Percentiles rank a stretch among this genome's conserved stretches.
Evolutionary conservation across 2,888 invertebrate species (phyloP).

Genomic region (Blastobasis adustella): DNA sequence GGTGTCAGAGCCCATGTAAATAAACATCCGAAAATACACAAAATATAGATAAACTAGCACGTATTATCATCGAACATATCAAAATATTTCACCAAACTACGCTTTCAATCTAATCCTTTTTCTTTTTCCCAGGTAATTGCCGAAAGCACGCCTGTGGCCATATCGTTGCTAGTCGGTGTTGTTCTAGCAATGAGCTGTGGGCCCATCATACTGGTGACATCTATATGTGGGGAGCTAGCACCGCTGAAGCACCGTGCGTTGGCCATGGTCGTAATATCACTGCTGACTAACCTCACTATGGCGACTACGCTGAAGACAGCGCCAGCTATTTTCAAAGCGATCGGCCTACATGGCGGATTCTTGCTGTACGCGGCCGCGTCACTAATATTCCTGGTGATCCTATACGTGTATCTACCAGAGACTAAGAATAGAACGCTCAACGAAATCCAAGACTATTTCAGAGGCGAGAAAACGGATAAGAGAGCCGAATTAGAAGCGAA

Average conservation of each 20-base stretch:
- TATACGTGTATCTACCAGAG: slow-evolving; percentile 27
- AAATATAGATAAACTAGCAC: too few relatives aligned
- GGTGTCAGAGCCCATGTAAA: too few relatives aligned
- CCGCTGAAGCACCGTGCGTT: slow-evolving; percentile 19
- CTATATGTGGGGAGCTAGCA: slow-evolving; percentile 25
- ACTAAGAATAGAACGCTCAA: slow-evolving; percentile 24
- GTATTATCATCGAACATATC: too few relatives aligned
- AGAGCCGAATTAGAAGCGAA: too few relatives aligned
- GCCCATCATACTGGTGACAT: slow-evolving; percentile 25
- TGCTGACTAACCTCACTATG: slow-evolving; percentile 12
- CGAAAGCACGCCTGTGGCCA: neutral
- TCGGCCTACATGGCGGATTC: slow-evolving; percentile 25
- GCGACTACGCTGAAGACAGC: slow-evolving; percentile 24
- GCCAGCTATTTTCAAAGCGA: slow-evolving; percentile 19
- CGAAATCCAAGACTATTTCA: slow-evolving; percentile 17
- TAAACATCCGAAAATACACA: too few relatives aligned
- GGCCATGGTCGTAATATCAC: slow-evolving; percentile 14
- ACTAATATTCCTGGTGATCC: slow-evolving; percentile 13
- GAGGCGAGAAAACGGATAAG: too few relatives aligned
- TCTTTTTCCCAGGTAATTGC: too few relatives aligned
- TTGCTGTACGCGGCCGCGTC: slow-evolving; percentile 22
- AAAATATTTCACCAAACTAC: too few relatives aligned
- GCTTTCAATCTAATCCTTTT: too few relatives aligned
- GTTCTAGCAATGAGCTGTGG: slow-evolving; percentile 14
- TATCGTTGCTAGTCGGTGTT: slow-evolving; percentile 6